Conservation (phyloP, 2,888 invertebrate species). For the Gymnoscelis rufifasciata region DNA sequence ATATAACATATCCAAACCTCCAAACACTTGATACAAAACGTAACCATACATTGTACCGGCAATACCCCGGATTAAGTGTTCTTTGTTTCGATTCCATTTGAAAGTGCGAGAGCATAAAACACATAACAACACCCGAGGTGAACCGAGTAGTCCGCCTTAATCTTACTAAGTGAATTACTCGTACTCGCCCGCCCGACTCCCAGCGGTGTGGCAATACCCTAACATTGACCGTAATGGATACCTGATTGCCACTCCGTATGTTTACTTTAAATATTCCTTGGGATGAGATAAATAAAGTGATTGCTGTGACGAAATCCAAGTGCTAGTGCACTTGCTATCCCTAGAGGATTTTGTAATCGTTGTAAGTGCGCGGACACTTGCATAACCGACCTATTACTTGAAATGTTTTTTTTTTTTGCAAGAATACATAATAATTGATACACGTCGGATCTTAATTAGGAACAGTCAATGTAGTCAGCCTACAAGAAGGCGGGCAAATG, state of each 20-base stretch:
- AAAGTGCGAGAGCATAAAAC: slow-evolving; percentile 13
- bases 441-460: too few relatives aligned
- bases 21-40: not conserved
- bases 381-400: too few relatives aligned
- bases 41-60: not conserved
- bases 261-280: slow-evolving; percentile 7
- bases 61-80: not conserved
- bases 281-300: slow-evolving; percentile 3
- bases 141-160: slow-evolving; percentile 51
- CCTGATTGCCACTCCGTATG: slow-evolving; percentile 9
- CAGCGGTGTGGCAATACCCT: slow-evolving; percentile 22
- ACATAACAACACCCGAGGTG: slow-evolving; percentile 40
- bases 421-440: too few relatives aligned
- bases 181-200: slow-evolving; percentile 30
- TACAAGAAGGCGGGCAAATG: too few relatives aligned
- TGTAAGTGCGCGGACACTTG: too few relatives aligned
- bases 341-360: too few relatives aligned
- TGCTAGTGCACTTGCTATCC: not conserved
- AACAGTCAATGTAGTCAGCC: too few relatives aligned
- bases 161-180: slow-evolving; percentile 62
- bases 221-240: slow-evolving; percentile 23
- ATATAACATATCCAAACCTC: too few relatives aligned
- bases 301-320: slow-evolving; percentile 1
- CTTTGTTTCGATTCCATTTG: slow-evolving; percentile 2
- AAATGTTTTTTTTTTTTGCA: too few relatives aligned